Conservation (phyloP, 2,113 vertebrate species). For the Hippotragus niger region DNA sequence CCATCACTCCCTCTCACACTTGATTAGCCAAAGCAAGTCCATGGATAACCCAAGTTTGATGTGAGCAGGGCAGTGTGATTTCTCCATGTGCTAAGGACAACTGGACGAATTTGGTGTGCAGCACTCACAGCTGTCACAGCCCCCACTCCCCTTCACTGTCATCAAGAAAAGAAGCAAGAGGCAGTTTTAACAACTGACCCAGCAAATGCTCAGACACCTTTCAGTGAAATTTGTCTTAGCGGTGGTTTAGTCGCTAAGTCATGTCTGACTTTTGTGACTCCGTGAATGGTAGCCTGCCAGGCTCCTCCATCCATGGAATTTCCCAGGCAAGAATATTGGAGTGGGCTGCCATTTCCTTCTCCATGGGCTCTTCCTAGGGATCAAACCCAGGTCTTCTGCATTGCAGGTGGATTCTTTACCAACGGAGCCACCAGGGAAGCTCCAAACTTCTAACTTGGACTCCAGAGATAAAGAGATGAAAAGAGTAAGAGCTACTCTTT, state of each 20-base stretch:
- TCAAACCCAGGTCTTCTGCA: background rate
- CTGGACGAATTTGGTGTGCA: background rate
- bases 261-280: rapidly evolving
- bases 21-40: background rate
- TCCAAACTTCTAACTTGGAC: background rate
- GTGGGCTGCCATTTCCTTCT: background rate
- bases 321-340: background rate
- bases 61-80: background rate
- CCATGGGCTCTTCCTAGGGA: background rate
- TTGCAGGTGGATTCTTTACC: background rate
- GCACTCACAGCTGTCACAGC: background rate
- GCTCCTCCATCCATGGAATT: background rate
- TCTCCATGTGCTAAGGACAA: background rate
- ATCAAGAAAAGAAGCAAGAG: background rate
- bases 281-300: background rate
- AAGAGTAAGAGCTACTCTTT: background rate
- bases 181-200: background rate
- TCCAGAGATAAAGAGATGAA: background rate
- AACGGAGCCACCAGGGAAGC: background rate
- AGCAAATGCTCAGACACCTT: background rate
- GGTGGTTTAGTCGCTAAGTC: background rate
- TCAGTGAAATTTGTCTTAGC: background rate
- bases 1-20: background rate
- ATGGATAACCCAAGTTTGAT: background rate
- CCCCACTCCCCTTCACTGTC: background rate